Evolutionary conservation across 2,113 vertebrate species (phyloP).

Genomic region (Hyperoodon ampullatus): DNA sequence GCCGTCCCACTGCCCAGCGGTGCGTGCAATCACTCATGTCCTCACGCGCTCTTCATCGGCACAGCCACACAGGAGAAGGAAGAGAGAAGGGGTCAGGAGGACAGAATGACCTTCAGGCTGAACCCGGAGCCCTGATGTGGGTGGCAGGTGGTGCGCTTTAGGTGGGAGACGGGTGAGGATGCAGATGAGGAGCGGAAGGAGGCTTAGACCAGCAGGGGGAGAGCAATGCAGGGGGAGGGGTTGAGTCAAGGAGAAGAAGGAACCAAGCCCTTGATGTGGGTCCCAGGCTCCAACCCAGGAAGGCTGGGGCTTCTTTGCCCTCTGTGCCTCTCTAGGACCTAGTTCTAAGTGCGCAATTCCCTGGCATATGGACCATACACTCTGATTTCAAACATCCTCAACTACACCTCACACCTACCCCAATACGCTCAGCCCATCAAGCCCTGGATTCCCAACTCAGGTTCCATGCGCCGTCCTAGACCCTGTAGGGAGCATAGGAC

Average conservation of each 20-base stretch:
- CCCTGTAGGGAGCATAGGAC: neutral
- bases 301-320: neutral
- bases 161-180: too few relatives aligned
- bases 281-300: neutral
- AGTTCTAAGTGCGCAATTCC: rapidly evolving
- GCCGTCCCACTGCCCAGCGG: rapidly evolving
- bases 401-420: neutral
- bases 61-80: neutral
- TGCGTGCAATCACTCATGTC: rapidly evolving
- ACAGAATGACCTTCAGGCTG: rapidly evolving
- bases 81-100: rapidly evolving
- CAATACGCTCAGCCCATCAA: neutral
- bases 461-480: neutral
- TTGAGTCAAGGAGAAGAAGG: neutral
- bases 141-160: too few relatives aligned
- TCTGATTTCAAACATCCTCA: neutral
- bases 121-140: neutral
- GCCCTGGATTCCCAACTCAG: rapidly evolving
- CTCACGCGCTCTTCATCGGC: neutral
- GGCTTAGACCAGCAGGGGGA: neutral
- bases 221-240: rapidly evolving
- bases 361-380: rapidly evolving
- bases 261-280: neutral
- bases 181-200: neutral
- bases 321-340: neutral